Evolutionary conservation across 2,888 invertebrate genomes (phyloP).

Genomic region (Panopea generosa): DNA sequence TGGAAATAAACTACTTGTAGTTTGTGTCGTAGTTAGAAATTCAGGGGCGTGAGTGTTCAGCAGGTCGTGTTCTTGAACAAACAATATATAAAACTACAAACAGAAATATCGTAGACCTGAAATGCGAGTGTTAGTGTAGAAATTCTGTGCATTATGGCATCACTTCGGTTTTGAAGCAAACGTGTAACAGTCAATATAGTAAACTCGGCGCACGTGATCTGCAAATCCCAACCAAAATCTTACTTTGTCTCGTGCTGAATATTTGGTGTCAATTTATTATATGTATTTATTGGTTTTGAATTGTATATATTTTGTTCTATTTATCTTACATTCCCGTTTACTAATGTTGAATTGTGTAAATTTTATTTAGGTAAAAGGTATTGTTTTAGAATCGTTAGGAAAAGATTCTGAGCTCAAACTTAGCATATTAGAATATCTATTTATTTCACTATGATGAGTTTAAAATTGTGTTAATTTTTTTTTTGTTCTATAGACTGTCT

Average conservation of each 20-base stretch:
- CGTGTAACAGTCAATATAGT: too few relatives aligned
- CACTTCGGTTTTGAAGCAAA: too few relatives aligned
- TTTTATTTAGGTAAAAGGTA: slow-evolving; percentile 58
- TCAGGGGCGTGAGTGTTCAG: slow-evolving; percentile 34
- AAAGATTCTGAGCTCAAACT: slow-evolving; percentile 34
- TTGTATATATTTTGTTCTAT: slow-evolving; percentile 60
- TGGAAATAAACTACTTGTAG: too few relatives aligned
- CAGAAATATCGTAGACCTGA: too few relatives aligned
- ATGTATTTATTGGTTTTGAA: slow-evolving; percentile 22
- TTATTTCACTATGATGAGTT: slow-evolving; percentile 44
- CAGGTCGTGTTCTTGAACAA: slow-evolving; percentile 10
- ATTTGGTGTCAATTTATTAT: slow-evolving; percentile 1
- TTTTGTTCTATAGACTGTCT: slow-evolving; percentile 12
- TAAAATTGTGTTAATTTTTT: slow-evolving; percentile 20
- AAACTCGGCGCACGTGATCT: not conserved
- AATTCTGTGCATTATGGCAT: too few relatives aligned
- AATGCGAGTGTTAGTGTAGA: too few relatives aligned
- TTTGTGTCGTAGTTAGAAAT: slow-evolving; percentile 6
- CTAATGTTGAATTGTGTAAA: slow-evolving; percentile 61
- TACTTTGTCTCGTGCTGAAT: not conserved
- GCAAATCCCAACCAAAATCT: not conserved
- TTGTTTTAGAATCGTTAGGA: slow-evolving; percentile 36
- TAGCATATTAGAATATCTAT: slow-evolving; percentile 37
- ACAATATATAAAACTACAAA: too few relatives aligned
- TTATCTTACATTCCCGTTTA: slow-evolving; percentile 64